A percentile compares a stretch with the other conserved stretches of the same genome.
phyloP scores from a whole-genome alignment of 2,113 vertebrate genomes.

The Actinemys pallida region DNA sequence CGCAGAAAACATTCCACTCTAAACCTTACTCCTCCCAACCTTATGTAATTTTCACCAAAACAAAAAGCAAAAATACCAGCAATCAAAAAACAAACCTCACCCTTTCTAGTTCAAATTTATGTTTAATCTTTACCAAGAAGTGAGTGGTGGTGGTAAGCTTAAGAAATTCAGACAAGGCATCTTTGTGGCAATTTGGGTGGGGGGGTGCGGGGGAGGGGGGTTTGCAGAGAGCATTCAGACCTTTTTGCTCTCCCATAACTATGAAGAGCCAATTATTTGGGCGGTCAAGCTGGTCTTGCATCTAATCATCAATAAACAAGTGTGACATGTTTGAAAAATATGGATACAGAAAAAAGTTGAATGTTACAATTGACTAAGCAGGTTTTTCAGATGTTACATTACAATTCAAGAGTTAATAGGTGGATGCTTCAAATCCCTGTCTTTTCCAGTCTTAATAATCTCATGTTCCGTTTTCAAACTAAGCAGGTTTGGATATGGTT shows the following conservation, averaged over 20 bases:
- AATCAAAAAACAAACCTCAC: background rate
- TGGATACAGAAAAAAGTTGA: background rate
- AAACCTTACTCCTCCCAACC: background rate
- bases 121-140: background rate
- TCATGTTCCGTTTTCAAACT: background rate
- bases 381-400: background rate
- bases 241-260: background rate
- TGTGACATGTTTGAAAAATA: background rate
- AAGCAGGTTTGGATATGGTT: background rate
- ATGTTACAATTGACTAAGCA: background rate
- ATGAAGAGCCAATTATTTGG: background rate
- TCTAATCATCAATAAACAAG: background rate
- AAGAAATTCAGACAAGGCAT: background rate
- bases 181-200: background rate
- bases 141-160: background rate
- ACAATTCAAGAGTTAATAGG: background rate
- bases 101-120: background rate
- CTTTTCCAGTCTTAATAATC: background rate
- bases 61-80: background rate
- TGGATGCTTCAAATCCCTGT: background rate
- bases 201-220: rapidly evolving
- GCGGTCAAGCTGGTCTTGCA: background rate
- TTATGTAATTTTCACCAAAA: background rate
- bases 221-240: background rate
- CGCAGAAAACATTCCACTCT: background rate